Conservation (phyloP, 2,797 vertebrate genomes). For the Notoglanidium macrostoma region DNA sequence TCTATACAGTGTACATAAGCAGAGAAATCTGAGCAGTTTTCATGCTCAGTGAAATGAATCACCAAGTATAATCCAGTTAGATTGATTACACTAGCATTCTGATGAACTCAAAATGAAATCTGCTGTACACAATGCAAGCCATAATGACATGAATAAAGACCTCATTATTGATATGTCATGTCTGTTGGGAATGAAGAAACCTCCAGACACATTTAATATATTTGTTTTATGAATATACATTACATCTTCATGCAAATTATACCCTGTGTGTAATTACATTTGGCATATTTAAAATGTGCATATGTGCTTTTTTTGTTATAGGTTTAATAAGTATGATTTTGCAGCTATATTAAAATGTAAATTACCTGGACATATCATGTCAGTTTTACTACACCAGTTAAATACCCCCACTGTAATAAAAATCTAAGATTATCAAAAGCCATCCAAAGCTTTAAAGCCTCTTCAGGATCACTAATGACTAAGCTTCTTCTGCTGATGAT, state of each 20-base stretch:
- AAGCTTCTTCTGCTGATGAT: neutral
- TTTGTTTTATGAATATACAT: slow-evolving; percentile 17
- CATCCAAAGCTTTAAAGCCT: neutral
- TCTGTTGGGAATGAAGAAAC: neutral
- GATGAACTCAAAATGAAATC: slow-evolving; percentile 4
- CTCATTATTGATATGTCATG: slow-evolving; percentile 23
- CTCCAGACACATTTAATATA: slow-evolving; percentile 21
- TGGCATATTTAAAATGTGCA: neutral
- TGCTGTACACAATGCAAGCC: neutral
- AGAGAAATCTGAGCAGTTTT: neutral
- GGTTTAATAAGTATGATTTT: slow-evolving; percentile 4
- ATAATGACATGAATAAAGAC: slow-evolving; percentile 27
- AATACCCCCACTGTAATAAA: neutral
- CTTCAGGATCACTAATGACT: neutral
- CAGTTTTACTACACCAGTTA: neutral
- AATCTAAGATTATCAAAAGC: neutral
- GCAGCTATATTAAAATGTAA: slow-evolving; percentile 19
- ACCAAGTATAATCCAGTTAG: slow-evolving; percentile 6
- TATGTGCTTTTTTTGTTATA: neutral
- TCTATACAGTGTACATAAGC: neutral
- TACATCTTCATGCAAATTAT: slow-evolving; percentile 16
- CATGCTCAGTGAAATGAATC: slow-evolving; percentile 2
- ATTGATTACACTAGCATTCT: slow-evolving; percentile 13
- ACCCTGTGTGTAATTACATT: neutral
- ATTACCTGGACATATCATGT: neutral